A percentile compares a stretch with the other conserved stretches of the same genome.
Evolutionary conservation across 2,888 invertebrate species (phyloP).

Genomic region (Ophion ventricosus): DNA sequence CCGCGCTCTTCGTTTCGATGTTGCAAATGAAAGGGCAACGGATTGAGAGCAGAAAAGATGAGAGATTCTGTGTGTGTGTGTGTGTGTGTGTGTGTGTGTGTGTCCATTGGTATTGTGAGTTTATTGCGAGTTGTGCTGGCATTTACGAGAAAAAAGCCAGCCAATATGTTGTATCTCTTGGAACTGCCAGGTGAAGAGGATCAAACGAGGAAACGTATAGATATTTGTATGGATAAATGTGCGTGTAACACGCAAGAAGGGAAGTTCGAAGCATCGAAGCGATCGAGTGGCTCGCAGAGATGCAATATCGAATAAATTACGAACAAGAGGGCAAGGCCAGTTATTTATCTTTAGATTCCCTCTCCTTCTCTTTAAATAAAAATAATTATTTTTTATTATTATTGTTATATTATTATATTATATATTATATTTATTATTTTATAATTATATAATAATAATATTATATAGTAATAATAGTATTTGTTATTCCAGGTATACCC

Average conservation of each 20-base stretch:
- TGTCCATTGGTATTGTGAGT: conserved; percentile 47
- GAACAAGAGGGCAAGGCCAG: conserved; percentile 3
- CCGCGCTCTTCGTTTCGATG: conserved; percentile 10
- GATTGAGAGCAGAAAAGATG: not conserved
- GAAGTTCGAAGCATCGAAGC: conserved; percentile 14
- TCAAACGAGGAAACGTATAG: conserved; percentile 30
- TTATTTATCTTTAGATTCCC: not conserved
- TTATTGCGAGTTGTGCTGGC: conserved; percentile 57
- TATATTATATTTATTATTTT: not conserved
- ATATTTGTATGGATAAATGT: conserved; percentile 1
- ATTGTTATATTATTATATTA: not conserved
- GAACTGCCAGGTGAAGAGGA: conserved; percentile 55
- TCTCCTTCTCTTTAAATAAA: not conserved
- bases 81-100: not conserved
- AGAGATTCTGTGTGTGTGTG: conserved; percentile 14
- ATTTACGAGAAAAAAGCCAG: conserved; percentile 60
- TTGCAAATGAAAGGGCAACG: not conserved
- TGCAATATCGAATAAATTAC: conserved; percentile 31
- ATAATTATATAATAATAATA: too few relatives aligned
- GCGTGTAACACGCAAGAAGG: conserved; percentile 36
- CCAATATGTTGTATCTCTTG: conserved; percentile 56
- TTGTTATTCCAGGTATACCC: too few relatives aligned
- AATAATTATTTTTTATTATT: not conserved
- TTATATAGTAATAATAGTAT: too few relatives aligned
- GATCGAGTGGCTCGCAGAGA: conserved; percentile 23